phyloP scores from a whole-genome alignment of 2,888 invertebrate genomes.

The Drosophila mettleri region DNA sequence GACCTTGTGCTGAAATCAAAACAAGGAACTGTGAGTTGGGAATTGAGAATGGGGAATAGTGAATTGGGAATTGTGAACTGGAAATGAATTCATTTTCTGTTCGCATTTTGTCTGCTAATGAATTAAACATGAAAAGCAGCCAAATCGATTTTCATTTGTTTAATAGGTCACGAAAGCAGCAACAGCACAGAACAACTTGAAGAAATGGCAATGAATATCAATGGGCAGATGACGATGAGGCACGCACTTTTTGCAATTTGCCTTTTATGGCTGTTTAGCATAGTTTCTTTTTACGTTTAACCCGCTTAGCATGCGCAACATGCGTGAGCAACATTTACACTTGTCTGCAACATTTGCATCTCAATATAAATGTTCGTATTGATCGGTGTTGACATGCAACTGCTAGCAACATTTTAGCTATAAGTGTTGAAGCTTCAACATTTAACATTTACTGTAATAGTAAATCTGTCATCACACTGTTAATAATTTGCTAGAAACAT shows the following conservation, averaged over 20 bases:
- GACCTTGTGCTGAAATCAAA: slow-evolving; percentile 31
- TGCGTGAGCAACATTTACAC: slow-evolving; percentile 25
- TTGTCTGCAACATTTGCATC: slow-evolving; percentile 13
- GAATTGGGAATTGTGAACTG: slow-evolving; percentile 15
- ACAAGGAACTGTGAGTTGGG: not conserved
- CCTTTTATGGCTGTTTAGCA: slow-evolving; percentile 22
- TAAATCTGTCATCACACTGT: too few species aligned
- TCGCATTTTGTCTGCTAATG: slow-evolving; percentile 35
- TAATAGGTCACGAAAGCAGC: slow-evolving; percentile 49
- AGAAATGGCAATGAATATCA: slow-evolving; percentile 27
- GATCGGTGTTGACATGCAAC: not conserved
- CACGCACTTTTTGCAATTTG: slow-evolving; percentile 37
- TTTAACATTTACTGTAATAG: not conserved
- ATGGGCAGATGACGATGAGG: slow-evolving; percentile 22
- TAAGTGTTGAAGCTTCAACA: not conserved
- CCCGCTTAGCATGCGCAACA: slow-evolving; percentile 9
- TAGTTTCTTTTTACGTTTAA: slow-evolving; percentile 10
- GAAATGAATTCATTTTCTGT: slow-evolving; percentile 29
- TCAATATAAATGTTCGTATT: not conserved
- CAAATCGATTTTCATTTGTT: slow-evolving; percentile 58
- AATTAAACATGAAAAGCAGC: slow-evolving; percentile 53
- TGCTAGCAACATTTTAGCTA: not conserved
- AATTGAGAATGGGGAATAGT: slow-evolving; percentile 3
- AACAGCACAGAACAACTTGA: slow-evolving; percentile 3
- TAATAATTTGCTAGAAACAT: not conserved